These are phyloP conservation scores for Synergus gifuensis DNA, from an alignment of 2,888 invertebrate species.

Conservation along the genomic window DNA sequence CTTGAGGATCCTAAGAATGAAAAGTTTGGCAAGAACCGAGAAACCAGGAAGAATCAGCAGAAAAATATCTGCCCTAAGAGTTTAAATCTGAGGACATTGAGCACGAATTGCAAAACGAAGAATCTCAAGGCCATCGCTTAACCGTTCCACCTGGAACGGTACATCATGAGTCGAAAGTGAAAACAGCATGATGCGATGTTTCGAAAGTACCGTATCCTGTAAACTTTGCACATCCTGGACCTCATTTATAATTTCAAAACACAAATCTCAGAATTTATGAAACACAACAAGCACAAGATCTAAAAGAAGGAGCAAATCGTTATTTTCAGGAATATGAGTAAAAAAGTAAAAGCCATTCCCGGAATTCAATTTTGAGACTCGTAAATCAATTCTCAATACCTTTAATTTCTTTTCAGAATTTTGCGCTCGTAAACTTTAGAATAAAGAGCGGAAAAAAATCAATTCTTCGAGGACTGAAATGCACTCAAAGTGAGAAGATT, in stretches of 20 bases:
- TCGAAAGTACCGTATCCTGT: slow-evolving; percentile 60
- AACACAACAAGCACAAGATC: not conserved
- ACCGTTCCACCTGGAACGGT: slow-evolving; percentile 60
- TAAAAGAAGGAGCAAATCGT: not conserved
- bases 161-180: slow-evolving; percentile 68
- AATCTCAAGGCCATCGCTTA: slow-evolving; percentile 60
- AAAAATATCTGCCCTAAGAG: slow-evolving; percentile 9
- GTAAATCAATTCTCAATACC: not conserved
- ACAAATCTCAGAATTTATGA: not conserved
- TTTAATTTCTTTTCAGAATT: not conserved
- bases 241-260: slow-evolving; percentile 29
- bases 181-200: slow-evolving; percentile 60
- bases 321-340: not conserved
- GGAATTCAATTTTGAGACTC: not conserved
- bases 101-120: slow-evolving; percentile 49
- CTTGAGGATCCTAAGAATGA: not conserved
- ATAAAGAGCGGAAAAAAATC: not conserved
- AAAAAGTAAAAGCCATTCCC: not conserved
- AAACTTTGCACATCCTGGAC: slow-evolving; percentile 33
- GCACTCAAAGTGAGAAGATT: slow-evolving; percentile 12
- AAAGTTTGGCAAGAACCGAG: not conserved
- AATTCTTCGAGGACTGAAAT: slow-evolving; percentile 6
- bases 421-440: not conserved
- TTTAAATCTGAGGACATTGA: slow-evolving; percentile 48
- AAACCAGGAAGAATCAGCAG: not conserved